A percentile compares a stretch with the other conserved stretches of the same genome.
Conservation (phyloP, 2,113 vertebrate species). For the Pachyramphus minor region DNA sequence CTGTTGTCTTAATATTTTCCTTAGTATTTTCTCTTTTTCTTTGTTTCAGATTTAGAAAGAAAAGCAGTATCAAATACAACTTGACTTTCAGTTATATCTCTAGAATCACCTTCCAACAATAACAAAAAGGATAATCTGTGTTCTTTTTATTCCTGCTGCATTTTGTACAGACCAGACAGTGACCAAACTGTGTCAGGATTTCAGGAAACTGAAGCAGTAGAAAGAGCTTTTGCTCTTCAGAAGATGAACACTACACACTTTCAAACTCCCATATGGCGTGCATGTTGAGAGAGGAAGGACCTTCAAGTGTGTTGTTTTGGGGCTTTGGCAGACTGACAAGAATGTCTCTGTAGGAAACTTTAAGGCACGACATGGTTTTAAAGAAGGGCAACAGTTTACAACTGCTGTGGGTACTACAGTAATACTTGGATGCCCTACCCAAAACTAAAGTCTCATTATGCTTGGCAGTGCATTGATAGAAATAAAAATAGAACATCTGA, state of each 20-base stretch:
- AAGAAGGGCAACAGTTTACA: not conserved
- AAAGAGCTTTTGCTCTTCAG: not conserved
- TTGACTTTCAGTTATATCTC: not conserved
- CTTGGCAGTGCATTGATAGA: not conserved
- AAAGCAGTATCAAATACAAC: not conserved
- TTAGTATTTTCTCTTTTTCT: not conserved
- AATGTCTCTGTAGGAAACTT: not conserved
- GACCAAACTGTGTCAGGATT: not conserved
- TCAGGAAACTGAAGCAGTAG: not conserved
- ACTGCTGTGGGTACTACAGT: not conserved
- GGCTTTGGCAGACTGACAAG: constrained; percentile 7
- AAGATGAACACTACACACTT: not conserved
- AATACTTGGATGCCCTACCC: not conserved
- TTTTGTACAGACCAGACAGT: not conserved
- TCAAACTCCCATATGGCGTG: not conserved
- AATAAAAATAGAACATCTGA: not conserved
- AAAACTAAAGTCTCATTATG: not conserved
- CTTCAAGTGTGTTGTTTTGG: not conserved
- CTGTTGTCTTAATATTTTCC: not conserved
- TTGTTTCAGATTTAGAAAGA: not conserved
- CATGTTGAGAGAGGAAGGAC: not conserved
- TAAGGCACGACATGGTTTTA: not conserved
- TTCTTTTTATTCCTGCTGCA: not conserved
- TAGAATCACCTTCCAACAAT: not conserved
- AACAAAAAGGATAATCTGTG: not conserved